phyloP scores from a whole-genome alignment of 2,888 invertebrate species.

The Caenorhabditis sulstoni region DNA sequence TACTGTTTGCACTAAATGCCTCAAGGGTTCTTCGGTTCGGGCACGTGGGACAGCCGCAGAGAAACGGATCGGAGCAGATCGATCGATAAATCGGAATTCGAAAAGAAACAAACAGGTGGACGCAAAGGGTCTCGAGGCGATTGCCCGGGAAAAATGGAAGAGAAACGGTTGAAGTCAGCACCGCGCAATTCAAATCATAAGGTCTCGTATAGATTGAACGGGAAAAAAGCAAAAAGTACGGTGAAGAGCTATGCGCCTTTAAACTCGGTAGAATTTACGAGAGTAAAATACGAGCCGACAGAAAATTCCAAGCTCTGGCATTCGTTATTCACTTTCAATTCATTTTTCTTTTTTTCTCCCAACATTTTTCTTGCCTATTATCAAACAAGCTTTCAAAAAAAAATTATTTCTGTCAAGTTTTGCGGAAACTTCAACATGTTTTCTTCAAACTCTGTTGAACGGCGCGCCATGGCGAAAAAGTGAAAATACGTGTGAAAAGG shows the following conservation, averaged over 20 bases:
- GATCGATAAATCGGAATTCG: conserved; percentile 16
- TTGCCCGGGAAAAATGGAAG: conserved; percentile 1
- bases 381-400: neutral
- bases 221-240: neutral
- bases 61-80: conserved; percentile 4
- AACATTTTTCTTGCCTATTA: too few relatives aligned
- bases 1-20: conserved; percentile 49
- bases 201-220: conserved; percentile 21
- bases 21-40: conserved; percentile 44
- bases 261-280: neutral
- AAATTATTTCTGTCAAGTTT: too few relatives aligned
- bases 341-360: neutral
- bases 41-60: conserved; percentile 18
- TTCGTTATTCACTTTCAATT: neutral
- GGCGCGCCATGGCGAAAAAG: too few relatives aligned
- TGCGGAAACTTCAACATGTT: too few relatives aligned
- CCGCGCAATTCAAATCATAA: neutral
- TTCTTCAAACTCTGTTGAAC: too few relatives aligned
- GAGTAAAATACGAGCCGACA: too few relatives aligned
- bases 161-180: neutral
- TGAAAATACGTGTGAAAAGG: too few relatives aligned
- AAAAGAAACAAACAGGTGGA: neutral
- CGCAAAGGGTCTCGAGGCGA: neutral
- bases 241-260: conserved; percentile 29
- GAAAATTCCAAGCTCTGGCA: too few relatives aligned